Percentiles rank a stretch among this genome's conserved stretches.
These are phyloP conservation scores for Augochlorella aurata DNA, from an alignment of 2,888 invertebrate species.

Conservation along the genomic window DNA sequence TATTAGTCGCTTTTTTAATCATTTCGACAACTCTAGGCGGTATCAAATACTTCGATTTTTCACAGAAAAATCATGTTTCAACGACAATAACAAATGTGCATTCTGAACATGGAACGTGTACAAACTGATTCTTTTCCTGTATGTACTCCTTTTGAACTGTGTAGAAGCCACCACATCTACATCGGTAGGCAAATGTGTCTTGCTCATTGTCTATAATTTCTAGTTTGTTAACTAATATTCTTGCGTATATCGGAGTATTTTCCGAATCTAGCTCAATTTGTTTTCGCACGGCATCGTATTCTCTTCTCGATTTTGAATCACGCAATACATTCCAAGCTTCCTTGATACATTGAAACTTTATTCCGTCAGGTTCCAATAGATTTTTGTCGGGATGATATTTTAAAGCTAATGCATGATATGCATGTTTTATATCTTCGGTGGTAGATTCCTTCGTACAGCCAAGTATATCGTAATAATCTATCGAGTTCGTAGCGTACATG, in stretches of 20 bases:
- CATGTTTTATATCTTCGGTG: slow-evolving; percentile 85
- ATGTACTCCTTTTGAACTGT: slow-evolving; percentile 81
- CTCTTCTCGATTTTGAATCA: slow-evolving; percentile 84
- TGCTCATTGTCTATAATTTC: slow-evolving; percentile 79
- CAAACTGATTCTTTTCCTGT: slow-evolving; percentile 68
- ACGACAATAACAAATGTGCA: slow-evolving; percentile 88
- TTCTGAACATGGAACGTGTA: slow-evolving; percentile 85
- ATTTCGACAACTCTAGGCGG: not conserved
- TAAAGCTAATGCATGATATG: slow-evolving; percentile 84
- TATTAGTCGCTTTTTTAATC: not conserved
- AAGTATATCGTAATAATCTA: slow-evolving; percentile 84
- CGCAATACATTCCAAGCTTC: slow-evolving; percentile 89
- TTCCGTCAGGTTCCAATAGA: slow-evolving; percentile 66
- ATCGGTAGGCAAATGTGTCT: slow-evolving; percentile 83
- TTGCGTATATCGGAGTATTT: slow-evolving; percentile 85
- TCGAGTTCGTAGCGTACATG: slow-evolving; percentile 22
- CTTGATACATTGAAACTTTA: slow-evolving; percentile 84
- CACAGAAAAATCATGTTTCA: slow-evolving; percentile 67
- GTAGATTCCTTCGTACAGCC: slow-evolving; percentile 84
- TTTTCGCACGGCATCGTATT: slow-evolving; percentile 86
- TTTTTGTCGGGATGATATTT: slow-evolving; percentile 86
- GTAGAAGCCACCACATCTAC: slow-evolving; percentile 88
- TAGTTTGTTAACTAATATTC: slow-evolving; percentile 83
- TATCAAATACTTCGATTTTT: not conserved
- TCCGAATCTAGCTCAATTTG: slow-evolving; percentile 84